Evolutionary conservation across 2,797 vertebrate species (phyloP), one percentile per base, ranked within the genome.

Genomic region (Poecilia wingei): DNA sequence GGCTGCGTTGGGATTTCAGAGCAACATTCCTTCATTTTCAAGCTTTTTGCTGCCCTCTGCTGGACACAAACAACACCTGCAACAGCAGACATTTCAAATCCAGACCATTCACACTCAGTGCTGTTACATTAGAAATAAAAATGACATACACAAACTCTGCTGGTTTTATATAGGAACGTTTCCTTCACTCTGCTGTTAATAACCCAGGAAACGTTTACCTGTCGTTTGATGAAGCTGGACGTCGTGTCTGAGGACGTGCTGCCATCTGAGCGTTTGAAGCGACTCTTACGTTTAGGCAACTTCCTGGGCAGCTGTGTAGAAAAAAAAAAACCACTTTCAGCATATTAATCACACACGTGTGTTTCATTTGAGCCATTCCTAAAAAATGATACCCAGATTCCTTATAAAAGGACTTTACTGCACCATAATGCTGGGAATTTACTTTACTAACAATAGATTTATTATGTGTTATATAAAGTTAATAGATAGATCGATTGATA

Each of bases 241-340:
- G 95, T 96, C 77, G 95, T 96, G 92, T 96, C 96, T 18, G 96
- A 96, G 22, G 95, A 96, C 0, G 96, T 96, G 91, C 96, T 96
- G 83, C 96, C 96, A 94, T 96, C 96, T 6, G 95, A 96, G 46
- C 95, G 95, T 94, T 96, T 96, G 92, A 96, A 96, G 78, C 95
- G 95, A 76, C 95, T 96, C 87, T 96, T 96, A 47, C 94, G 92
- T 76, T 96, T 96, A 83, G 95, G 95, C 91, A 96, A 88, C 93
- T 96, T 96, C 90, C 96, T 94, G 84, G 95, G 95, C 81, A 96
- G 87, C 96, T 96, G 86, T 36, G 79, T 74, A 70, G 78, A 57
- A 28, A 5, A 0, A 31, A 4, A 28, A 57, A 89, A 31, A 31
- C 31, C 25, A 74, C 20, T 49, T 5, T 69, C 9, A 51, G 4